Base-by-base conservation (phyloP, 2,113 vertebrate species). In the Oryzias woworae region DNA sequence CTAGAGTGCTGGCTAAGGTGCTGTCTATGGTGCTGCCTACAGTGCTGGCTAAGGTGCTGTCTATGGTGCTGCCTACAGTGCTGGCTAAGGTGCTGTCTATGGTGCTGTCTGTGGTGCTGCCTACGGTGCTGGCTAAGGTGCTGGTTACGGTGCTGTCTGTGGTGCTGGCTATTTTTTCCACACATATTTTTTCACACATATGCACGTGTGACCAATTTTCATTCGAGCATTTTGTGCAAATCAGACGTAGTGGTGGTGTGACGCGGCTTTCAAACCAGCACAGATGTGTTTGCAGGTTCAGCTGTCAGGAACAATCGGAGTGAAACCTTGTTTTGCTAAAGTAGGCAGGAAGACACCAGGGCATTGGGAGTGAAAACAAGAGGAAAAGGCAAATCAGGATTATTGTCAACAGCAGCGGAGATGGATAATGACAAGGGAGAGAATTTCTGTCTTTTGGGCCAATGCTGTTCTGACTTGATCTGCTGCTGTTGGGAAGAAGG, bases 401-500 rank as follows among this genome's bases (percentile, higher is more conserved):
- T 85, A 85, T 84, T 88, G 88, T 91, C 85, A 89, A 78, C 84
- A 71, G 65, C 41, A 5, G 69, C 56, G 46, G 75, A 86, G 88
- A 89, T 79, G 82, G 85, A 90, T 87, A 76, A 85, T 53, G 84
- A 88, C 85, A 86, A 76, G 86, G 85, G 78, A 89, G 82, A 76
- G 77, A 81, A 87, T 90, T 87, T 82, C 88, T 89, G 83, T 85
- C 84, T 78, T 83, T 81, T 80, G 67, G 79, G 50, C 77, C 77
- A 72, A 55, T 63, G 63, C 63, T 60, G 77, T 70, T 81, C 76
- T 79, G 69, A 84, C 76, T 80, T 86, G 87, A 90, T 86, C 80
- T 63, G 81, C 73, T 82, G 63, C 84, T 77, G 72, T 63, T 60
- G 75, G 81, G 62, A 67, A 75, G 69, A 74, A 55, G 48, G 45